phyloP scores from a whole-genome alignment of 2,888 invertebrate genomes.

The Congeria kusceri region DNA sequence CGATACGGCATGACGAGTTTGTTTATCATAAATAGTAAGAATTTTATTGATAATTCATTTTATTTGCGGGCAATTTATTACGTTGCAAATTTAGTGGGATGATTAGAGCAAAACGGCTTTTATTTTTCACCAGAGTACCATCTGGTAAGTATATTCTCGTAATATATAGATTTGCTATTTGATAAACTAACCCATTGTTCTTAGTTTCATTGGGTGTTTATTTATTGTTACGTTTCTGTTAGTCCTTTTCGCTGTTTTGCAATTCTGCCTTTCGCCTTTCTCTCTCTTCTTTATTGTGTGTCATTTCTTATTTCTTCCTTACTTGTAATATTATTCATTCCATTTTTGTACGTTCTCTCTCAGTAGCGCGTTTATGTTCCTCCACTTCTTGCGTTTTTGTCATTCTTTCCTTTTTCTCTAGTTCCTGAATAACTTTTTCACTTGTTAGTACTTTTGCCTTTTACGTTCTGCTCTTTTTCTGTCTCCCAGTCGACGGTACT shows the following conservation, averaged over 20 bases:
- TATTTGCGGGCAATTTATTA: too few relatives aligned
- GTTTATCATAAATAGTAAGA: not conserved
- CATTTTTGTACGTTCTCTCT: too few relatives aligned
- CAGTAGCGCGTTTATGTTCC: too few relatives aligned
- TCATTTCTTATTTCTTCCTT: not conserved
- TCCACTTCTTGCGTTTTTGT: too few relatives aligned
- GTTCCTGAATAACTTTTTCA: constrained; percentile 8
- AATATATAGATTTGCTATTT: not conserved
- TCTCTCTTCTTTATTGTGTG: not conserved
- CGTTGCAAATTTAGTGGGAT: too few relatives aligned
- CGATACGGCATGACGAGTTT: not conserved
- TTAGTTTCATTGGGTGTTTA: not conserved
- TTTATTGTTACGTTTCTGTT: constrained; percentile 2
- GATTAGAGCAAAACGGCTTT: too few relatives aligned
- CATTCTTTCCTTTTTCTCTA: constrained; percentile 10
- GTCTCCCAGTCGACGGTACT: not conserved
- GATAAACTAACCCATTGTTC: not conserved
- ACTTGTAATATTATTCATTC: too few relatives aligned
- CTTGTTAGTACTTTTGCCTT: constrained; percentile 14
- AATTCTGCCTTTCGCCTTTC: not conserved
- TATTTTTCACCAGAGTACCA: too few relatives aligned
- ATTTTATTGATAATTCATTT: too few relatives aligned
- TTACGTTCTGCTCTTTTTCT: not conserved
- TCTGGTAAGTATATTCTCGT: too few relatives aligned
- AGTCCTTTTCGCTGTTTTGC: not conserved